Evolutionary conservation across 2,888 invertebrate species (phyloP).

Genomic region (Acanthopleura granulata): DNA sequence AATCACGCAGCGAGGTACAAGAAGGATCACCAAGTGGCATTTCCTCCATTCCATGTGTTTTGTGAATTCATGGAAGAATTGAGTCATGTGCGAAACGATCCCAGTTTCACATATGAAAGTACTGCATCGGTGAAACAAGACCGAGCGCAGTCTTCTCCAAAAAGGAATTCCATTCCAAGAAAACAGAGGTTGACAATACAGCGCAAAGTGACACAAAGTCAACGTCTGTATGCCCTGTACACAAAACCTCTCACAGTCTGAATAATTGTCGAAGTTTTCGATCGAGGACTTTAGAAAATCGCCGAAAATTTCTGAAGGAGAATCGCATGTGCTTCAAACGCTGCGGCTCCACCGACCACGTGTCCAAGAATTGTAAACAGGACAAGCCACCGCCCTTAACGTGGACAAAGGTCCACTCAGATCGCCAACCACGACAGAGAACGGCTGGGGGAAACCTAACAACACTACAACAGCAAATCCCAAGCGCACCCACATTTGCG

Average conservation of each 20-base stretch:
- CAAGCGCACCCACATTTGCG: conserved; percentile 22
- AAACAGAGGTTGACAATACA: too few species aligned
- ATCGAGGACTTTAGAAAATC: too few species aligned
- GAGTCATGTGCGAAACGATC: background rate
- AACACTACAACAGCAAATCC: background rate
- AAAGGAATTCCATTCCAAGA: too few species aligned
- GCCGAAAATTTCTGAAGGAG: too few species aligned
- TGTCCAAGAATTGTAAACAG: too few species aligned
- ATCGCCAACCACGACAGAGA: too few species aligned
- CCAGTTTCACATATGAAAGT: background rate
- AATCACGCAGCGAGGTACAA: background rate
- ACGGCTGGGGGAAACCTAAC: too few species aligned
- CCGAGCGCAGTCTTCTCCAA: too few species aligned
- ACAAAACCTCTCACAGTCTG: background rate
- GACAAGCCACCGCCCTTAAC: conserved; percentile 26
- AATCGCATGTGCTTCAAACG: too few species aligned
- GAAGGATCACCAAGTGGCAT: background rate
- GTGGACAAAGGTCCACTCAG: background rate
- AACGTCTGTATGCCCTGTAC: background rate
- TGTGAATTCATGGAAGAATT: background rate
- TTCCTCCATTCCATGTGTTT: background rate
- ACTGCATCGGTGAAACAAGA: too few species aligned
- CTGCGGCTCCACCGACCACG: background rate
- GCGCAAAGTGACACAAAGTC: background rate
- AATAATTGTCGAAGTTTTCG: too few species aligned